Base-by-base conservation (phyloP, 1,140 invertebrate species). In the Zophobas morio region DNA sequence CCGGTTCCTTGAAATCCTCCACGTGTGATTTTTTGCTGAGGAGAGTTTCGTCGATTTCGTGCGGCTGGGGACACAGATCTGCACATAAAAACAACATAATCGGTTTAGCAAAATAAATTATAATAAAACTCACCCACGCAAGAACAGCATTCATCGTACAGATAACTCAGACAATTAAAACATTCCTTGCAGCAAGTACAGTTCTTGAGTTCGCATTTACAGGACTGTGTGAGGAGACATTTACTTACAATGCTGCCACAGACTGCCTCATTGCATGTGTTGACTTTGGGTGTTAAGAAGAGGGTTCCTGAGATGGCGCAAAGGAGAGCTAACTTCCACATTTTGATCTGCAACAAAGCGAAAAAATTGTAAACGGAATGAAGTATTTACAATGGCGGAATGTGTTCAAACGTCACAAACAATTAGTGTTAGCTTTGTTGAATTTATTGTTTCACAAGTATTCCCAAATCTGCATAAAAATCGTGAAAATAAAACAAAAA, bases 221-320 rank as follows among this genome's bases (percentile, higher is more conserved):
- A 99, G 35, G 95, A 96, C 84, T 98, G 95, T 8, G 96, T 98
- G 42, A 99, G 89, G 92, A 98, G 95, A 85, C 97, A 99, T 88
- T 98, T 98, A 84, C 96, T 98, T 1, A 98, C 97, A 35, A 97
- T 94, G 83, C 95, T 96, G 0, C 94, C 96, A 88, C 96, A 98
- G 71, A 97, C 92, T 6, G 94, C 94, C 87, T 97, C 94, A 87
- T 97, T 97, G 42, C 83, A 83, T 33, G 49, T 78, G 33, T 77
- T 47, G 20, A 53, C 77, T 53, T 78, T 74, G 34, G 75, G 63
- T 32, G 78, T 34, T 36, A 78, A 36, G 49, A 81, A 73, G 35
- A 77, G 60, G 47, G 8, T 56, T 42, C 36, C 56, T 35, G 51
- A 63, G 33, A 77, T 36, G 54, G 56, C 39, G 8, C 60, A 70